Base-by-base conservation (phyloP, 2,797 vertebrate species). In the Urophycis tenuis region DNA sequence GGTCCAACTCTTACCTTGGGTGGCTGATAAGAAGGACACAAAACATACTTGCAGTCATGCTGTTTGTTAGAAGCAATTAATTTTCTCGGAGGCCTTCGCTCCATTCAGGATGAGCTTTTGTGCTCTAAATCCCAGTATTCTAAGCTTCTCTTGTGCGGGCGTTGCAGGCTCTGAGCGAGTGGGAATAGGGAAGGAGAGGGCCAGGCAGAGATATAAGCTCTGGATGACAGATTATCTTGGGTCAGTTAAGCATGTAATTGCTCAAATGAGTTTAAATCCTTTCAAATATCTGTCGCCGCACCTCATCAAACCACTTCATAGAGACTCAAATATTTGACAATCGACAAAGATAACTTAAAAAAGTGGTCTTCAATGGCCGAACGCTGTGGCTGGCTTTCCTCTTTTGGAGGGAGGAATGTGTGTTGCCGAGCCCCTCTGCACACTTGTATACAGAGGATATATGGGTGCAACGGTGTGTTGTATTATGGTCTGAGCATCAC, bases 201-300 rank as follows among this genome's bases (percentile, higher is more conserved):
- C 92, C 89, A 90, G 88, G 88, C 89, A 78, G 79, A 88, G 89
- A 91, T 89, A 91, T 94, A 95, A 94, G 93, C 95, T 95, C 95
- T 94, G 95, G 93, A 95, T 95, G 95, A 95, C 95, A 98, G 96
- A 98, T 98, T 99, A 98, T 98, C 94, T 94, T 94, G 95, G 95
- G 94, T 95, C 96, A 97, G 97, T 98, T 99, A 98, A 98, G 97
- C 97, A 98, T 99, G 97, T 98, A 98, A 99, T 99, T 98, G 97
- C 97, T 98, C 96, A 98, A 99, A 99, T 98, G 96, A 98, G 96
- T 99, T 98, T 96, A 98, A 99, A 99, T 98, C 97, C 95, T 95
- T 97, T 99, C 95, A 98, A 98, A 99, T 98, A 97, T 97, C 96
- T 96, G 94, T 96, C 96, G 96, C 95, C 95, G 95, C 97, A 97